Conservation (phyloP, 2,113 vertebrate species). For the Anhinga rufa region DNA sequence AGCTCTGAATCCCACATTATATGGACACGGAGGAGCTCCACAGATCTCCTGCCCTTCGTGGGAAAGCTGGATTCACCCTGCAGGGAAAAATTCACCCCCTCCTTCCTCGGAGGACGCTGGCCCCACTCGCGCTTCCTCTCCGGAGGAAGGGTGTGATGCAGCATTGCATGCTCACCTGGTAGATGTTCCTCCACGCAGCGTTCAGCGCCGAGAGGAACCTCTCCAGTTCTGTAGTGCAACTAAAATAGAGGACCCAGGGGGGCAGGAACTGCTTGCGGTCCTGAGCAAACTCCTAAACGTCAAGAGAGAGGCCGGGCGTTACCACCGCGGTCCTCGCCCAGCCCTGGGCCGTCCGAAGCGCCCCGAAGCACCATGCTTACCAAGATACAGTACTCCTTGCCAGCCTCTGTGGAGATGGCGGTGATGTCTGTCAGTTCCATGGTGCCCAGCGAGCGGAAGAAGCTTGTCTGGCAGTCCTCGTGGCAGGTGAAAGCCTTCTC, state of each 20-base stretch:
- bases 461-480: constrained; percentile 96
- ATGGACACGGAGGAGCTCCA: rapidly evolving
- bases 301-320: not conserved
- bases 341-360: rapidly evolving
- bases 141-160: rapidly evolving
- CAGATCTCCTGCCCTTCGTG: not conserved
- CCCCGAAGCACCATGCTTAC: constrained; percentile 64
- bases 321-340: rapidly evolving
- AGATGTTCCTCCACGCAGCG: constrained; percentile 79
- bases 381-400: constrained; percentile 90
- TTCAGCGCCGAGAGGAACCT: constrained; percentile 81
- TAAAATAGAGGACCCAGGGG: constrained; percentile 93
- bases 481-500: constrained; percentile 88
- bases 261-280: constrained; percentile 82
- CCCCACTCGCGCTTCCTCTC: not conserved
- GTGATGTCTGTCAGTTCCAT: constrained; percentile 76
- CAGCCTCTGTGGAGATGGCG: constrained; percentile 66
- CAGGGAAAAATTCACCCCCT: no score
- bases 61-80: not conserved
- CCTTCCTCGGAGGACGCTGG: rapidly evolving
- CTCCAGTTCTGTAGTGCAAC: constrained; percentile 85
- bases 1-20: not conserved
- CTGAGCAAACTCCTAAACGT: constrained; percentile 84
- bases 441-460: constrained; percentile 89
- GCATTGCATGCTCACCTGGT: constrained; percentile 74